Conservation (phyloP, 2,113 vertebrate species). For the Misgurnus anguillicaudatus region DNA sequence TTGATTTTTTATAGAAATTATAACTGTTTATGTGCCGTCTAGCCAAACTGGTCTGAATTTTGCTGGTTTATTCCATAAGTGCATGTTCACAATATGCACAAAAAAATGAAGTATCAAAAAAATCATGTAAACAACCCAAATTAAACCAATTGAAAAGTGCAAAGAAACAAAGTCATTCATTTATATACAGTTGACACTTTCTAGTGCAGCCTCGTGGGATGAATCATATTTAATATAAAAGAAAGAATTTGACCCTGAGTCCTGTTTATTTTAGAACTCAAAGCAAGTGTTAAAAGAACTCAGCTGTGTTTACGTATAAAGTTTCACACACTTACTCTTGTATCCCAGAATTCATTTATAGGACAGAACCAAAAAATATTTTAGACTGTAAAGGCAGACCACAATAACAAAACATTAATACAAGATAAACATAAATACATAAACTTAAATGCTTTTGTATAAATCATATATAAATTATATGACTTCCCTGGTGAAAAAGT, state of each 20-base stretch:
- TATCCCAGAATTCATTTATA: background rate
- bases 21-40: too few relatives aligned
- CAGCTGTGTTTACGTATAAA: constrained; percentile 25
- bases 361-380: too few relatives aligned
- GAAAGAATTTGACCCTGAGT: background rate
- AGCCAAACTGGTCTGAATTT: too few relatives aligned
- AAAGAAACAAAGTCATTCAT: background rate
- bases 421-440: too few relatives aligned
- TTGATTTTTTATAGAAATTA: too few relatives aligned
- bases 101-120: background rate
- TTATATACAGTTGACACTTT: background rate
- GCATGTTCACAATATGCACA: background rate
- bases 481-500: too few relatives aligned
- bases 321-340: constrained; percentile 37
- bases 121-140: background rate
- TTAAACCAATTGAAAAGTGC: background rate
- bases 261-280: constrained; percentile 26
- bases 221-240: background rate
- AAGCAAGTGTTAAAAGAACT: constrained; percentile 19
- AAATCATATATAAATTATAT: too few relatives aligned
- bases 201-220: background rate
- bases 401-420: too few relatives aligned
- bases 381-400: too few relatives aligned
- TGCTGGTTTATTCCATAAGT: background rate
- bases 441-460: too few relatives aligned